These are phyloP conservation scores for Habropoda laboriosa DNA, from an alignment of 1,140 invertebrate species.

Conservation along the genomic window DNA sequence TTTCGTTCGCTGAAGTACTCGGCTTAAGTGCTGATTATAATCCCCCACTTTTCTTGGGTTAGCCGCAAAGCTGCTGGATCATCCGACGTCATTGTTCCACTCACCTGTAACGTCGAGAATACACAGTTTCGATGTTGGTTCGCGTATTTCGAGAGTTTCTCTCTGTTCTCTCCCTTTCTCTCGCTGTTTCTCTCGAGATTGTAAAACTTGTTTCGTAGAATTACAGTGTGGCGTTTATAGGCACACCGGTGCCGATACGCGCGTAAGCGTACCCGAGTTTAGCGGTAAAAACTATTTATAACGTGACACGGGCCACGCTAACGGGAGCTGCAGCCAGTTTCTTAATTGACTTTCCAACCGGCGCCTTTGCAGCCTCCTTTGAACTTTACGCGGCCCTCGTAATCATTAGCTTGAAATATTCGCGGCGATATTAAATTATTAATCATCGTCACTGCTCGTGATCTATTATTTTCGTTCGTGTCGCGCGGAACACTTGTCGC, in stretches of 20 bases:
- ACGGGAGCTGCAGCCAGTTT: not conserved
- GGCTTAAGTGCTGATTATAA: constrained; percentile 77
- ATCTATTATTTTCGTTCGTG: not conserved
- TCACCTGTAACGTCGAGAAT: constrained; percentile 6
- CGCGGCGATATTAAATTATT: constrained; percentile 25
- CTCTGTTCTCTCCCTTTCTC: too few species aligned
- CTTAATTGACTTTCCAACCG: constrained; percentile 41
- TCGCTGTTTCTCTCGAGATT: too few species aligned
- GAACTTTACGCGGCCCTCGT: not conserved
- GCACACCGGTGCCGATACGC: constrained; percentile 1
- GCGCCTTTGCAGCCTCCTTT: not conserved
- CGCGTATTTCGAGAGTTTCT: not conserved
- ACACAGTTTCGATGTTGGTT: too few species aligned
- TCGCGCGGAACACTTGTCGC: not conserved
- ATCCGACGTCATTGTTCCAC: constrained; percentile 71
- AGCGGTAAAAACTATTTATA: constrained; percentile 46
- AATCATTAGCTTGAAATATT: constrained; percentile 15
- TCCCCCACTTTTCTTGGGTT: constrained; percentile 58
- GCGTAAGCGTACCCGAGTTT: constrained; percentile 25
- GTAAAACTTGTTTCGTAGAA: constrained; percentile 16
- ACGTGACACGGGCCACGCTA: constrained; percentile 1
- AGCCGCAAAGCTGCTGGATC: constrained; percentile 70
- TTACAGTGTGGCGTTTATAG: not conserved
- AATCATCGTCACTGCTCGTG: constrained; percentile 15
- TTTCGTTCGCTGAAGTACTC: constrained; percentile 62